A percentile compares a stretch with the other conserved stretches of the same genome.
Conservation (phyloP, 1,140 invertebrate species). For the Solen grandis region DNA sequence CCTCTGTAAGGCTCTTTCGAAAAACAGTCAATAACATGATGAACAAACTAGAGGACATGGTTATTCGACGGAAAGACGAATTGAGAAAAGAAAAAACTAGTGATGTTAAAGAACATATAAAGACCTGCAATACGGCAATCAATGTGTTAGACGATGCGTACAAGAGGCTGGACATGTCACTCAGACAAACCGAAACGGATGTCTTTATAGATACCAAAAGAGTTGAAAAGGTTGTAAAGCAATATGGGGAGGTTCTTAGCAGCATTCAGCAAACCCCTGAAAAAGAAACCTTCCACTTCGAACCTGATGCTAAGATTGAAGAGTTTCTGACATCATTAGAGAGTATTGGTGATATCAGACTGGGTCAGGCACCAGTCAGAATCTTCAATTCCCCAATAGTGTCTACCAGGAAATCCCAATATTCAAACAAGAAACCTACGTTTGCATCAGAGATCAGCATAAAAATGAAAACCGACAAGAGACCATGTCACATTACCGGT, state of each 20-base stretch:
- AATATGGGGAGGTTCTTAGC: constrained; percentile 16
- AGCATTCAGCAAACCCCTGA: constrained; percentile 16
- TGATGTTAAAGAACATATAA: constrained; percentile 17
- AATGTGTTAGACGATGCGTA: constrained; percentile 39
- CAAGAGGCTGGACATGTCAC: constrained; percentile 12
- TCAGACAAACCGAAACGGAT: constrained; percentile 19
- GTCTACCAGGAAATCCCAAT: not conserved
- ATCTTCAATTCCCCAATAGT: not conserved
- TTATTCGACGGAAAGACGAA: constrained; percentile 20
- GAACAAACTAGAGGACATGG: constrained; percentile 23
- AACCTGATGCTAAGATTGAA: constrained; percentile 22
- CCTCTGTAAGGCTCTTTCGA: constrained; percentile 14
- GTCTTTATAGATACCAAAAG: constrained; percentile 22
- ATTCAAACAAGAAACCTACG: constrained; percentile 14
- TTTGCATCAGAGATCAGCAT: constrained; percentile 18
- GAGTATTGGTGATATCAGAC: constrained; percentile 2
- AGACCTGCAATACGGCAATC: constrained; percentile 36
- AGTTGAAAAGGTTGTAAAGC: constrained; percentile 13
- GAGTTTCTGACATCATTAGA: constrained; percentile 13
- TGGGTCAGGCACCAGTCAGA: not conserved
- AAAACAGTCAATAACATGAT: constrained; percentile 33
- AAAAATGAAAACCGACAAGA: constrained; percentile 26
- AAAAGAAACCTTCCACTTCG: constrained; percentile 13
- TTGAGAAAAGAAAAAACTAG: constrained; percentile 3
- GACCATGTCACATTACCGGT: constrained; percentile 32